Evolutionary conservation across 2,888 invertebrate species (phyloP), one percentile per base, ranked within the genome.

Genomic region (Lycaena phlaeas): DNA sequence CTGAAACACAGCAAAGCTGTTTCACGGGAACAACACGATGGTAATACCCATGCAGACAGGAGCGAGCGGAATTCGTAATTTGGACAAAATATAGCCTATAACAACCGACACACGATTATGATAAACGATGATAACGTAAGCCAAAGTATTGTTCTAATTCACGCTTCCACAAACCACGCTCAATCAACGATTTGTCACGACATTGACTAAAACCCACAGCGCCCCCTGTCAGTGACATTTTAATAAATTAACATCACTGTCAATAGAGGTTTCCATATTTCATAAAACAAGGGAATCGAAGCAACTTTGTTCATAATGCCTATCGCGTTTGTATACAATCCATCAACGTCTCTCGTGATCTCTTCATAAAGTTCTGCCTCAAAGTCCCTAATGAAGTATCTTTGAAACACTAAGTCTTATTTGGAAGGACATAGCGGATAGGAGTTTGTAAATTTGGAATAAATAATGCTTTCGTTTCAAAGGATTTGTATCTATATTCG

Each of bases 241-340:
- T 73, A 57, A 78, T 77, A 76, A 75, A 76, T 77, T 72, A 73
- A 54, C 61, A 63, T 68, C 66, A 61, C 54, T 67, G 72, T 73
- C 75, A 70, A 71, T 76, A 59, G 49, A 53, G 46, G 52, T 55
- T 49, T 57, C 65, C 68, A 77, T 77, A 78, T 68, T 77, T 78
- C 78, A 78, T 73, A 74, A 73, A 77, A 76, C 74, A 73, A 69
- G 64, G 49, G 66, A 56, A 61, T 70, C 59, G 31, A 38, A 29
- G 22, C 18, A 14, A 34, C 36, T 36, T 22, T 7, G 40, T 36
- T 45, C 40, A 40, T 29, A 39, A 38, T 43, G 43, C 42, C 45
- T 46, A 43, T 48, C 37, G 38, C 40, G 38, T 46, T 43, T 44
- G 39, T 46, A 45, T 46, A 51, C 59, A 56, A 67, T 67, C 61